A percentile compares a stretch with the other conserved stretches of the same genome.
These are phyloP conservation scores for Sebastes elongatus DNA, from an alignment of 2,797 vertebrate species.

Conservation along the genomic window DNA sequence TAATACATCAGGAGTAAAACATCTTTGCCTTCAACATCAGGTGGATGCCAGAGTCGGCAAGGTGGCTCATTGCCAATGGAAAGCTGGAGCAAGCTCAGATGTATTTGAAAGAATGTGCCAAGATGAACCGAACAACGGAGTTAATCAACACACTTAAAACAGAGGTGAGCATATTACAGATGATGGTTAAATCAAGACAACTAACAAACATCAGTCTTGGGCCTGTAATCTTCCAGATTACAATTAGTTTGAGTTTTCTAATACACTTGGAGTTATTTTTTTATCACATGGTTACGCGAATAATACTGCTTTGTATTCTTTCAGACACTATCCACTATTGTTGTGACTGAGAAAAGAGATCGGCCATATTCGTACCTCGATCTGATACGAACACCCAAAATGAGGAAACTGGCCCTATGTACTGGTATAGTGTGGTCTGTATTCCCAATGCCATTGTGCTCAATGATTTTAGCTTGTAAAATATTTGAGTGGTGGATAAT, in stretches of 20 bases:
- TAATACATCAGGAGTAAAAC: neutral
- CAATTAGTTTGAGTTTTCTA: neutral
- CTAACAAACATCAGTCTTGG: neutral
- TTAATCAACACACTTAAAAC: conserved; percentile 46
- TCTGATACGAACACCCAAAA: conserved; percentile 85
- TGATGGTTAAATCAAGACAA: neutral
- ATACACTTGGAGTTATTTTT: neutral
- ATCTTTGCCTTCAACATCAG: conserved; percentile 45
- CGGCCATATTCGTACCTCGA: conserved; percentile 85
- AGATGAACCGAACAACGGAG: conserved; percentile 70
- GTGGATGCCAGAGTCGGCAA: conserved; percentile 82
- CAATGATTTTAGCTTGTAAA: neutral
- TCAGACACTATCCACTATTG: conserved; percentile 82
- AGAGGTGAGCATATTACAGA: conserved; percentile 67
- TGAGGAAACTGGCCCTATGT: conserved; percentile 84
- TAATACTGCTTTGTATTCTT: conserved; percentile 6
- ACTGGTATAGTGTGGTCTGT: conserved; percentile 87
- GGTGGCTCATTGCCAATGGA: conserved; percentile 82
- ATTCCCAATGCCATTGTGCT: neutral
- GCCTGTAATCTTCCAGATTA: neutral
- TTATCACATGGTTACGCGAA: neutral
- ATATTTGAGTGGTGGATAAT: neutral
- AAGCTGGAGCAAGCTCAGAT: conserved; percentile 70
- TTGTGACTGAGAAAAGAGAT: conserved; percentile 58
- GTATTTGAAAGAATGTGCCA: conserved; percentile 78